These are phyloP conservation scores for Eupeodes corollae DNA, from an alignment of 1,140 invertebrate genomes.

Conservation along the genomic window DNA sequence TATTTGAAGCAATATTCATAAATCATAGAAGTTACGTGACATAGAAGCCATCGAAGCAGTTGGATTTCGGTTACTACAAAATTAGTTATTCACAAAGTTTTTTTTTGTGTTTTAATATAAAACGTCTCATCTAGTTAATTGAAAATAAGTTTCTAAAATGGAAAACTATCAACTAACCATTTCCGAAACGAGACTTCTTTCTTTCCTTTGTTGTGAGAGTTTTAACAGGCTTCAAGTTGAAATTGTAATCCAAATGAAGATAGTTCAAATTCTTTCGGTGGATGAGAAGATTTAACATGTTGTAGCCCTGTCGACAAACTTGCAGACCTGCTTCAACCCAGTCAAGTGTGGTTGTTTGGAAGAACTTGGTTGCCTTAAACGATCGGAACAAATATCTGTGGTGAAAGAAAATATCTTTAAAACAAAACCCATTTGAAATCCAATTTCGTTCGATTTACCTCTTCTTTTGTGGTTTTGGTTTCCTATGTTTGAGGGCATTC, in stretches of 20 bases:
- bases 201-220: slow-evolving; percentile 98
- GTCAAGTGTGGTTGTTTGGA: slow-evolving; percentile 97
- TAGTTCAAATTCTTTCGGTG: slow-evolving; percentile 99
- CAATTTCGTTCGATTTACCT: slow-evolving; percentile 43
- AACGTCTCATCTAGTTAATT: neutral
- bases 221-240: slow-evolving; percentile 99
- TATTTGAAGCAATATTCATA: too few relatives aligned
- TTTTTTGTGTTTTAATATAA: too few relatives aligned
- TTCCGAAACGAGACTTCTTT: slow-evolving; percentile 98
- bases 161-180: slow-evolving; percentile 50
- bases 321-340: slow-evolving; percentile 98
- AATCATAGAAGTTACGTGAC: too few relatives aligned
- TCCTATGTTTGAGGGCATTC: slow-evolving; percentile 92
- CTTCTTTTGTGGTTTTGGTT: slow-evolving; percentile 98
- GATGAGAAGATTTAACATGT: slow-evolving; percentile 98
- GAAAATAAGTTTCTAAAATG: too few relatives aligned
- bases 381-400: slow-evolving; percentile 85
- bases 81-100: too few relatives aligned
- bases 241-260: slow-evolving; percentile 99
- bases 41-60: too few relatives aligned
- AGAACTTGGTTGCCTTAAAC: slow-evolving; percentile 99
- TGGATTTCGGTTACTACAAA: too few relatives aligned
- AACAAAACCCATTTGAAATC: neutral
- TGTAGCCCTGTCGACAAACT: slow-evolving; percentile 98
- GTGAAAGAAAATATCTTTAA: too few relatives aligned